These are phyloP conservation scores for Drosophila repleta DNA, from an alignment of 1,140 invertebrate genomes.

Conservation along the genomic window DNA sequence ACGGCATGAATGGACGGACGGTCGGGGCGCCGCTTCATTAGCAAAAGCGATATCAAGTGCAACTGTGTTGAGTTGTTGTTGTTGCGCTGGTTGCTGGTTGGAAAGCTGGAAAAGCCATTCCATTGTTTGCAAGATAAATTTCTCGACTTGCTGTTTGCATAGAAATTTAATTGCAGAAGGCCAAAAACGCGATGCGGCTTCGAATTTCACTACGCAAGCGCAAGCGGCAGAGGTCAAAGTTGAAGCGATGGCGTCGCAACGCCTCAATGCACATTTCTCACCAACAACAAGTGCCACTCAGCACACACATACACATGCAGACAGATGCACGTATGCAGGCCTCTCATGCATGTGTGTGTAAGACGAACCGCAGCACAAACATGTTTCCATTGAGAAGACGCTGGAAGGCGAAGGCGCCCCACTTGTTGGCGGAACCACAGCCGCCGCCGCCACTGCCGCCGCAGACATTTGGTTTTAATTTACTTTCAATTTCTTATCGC, in stretches of 20 bases:
- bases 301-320: conserved; percentile 7
- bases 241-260: conserved; percentile 49
- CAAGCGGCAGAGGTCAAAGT: conserved; percentile 61
- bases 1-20: conserved; percentile 21
- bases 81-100: conserved; percentile 19
- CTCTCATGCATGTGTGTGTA: conserved; percentile 1
- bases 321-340: background rate
- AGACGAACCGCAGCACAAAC: conserved; percentile 51
- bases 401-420: conserved; percentile 47
- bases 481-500: conserved; percentile 77
- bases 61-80: conserved; percentile 20
- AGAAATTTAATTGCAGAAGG: conserved; percentile 77
- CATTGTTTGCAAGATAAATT: conserved; percentile 67
- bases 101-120: conserved; percentile 58
- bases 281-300: conserved; percentile 51
- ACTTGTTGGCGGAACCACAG: conserved; percentile 55
- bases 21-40: conserved; percentile 43
- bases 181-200: conserved; percentile 43
- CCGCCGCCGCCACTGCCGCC: conserved; percentile 15
- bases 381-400: conserved; percentile 51
- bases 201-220: conserved; percentile 52
- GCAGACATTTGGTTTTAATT: conserved; percentile 75
- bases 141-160: conserved; percentile 27
- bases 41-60: conserved; percentile 37
- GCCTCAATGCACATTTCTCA: conserved; percentile 58